Conservation (phyloP, 1,140 invertebrate genomes). For the Dinoponera quadriceps region DNA sequence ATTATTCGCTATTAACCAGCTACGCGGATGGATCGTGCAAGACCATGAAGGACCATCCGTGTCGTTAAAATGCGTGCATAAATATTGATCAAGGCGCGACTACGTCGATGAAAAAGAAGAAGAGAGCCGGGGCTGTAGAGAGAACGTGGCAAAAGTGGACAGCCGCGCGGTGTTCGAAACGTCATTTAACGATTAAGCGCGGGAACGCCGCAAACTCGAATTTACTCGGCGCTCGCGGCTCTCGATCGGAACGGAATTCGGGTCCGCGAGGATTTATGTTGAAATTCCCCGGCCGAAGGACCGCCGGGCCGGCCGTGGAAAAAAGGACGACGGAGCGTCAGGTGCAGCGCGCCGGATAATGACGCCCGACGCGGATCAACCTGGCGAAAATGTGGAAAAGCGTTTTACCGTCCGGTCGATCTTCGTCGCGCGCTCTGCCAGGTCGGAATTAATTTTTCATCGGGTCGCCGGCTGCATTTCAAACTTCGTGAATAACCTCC, state of each 20-base stretch:
- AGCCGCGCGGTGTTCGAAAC: conserved; percentile 64
- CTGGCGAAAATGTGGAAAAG: conserved; percentile 32
- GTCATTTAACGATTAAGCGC: conserved; percentile 76
- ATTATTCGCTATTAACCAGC: conserved; percentile 39
- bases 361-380: conserved; percentile 37
- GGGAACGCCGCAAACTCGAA: conserved; percentile 71
- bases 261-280: conserved; percentile 57
- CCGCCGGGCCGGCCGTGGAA: background rate
- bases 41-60: no score
- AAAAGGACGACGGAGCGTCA: conserved; percentile 46
- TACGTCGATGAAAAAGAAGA: conserved; percentile 22
- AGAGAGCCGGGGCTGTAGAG: no score
- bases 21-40: background rate
- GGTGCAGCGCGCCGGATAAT: conserved; percentile 48
- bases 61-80: no score
- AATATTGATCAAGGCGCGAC: no score
- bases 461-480: background rate
- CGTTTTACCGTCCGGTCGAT: conserved; percentile 17
- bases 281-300: conserved; percentile 47
- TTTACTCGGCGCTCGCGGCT: conserved; percentile 69
- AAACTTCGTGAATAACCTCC: background rate
- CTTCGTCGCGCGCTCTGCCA: background rate
- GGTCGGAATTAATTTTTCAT: conserved; percentile 36
- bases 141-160: conserved; percentile 41
- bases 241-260: conserved; percentile 53